Conservation (phyloP, 2,113 vertebrate genomes). For the Dasyornis broadbenti region DNA sequence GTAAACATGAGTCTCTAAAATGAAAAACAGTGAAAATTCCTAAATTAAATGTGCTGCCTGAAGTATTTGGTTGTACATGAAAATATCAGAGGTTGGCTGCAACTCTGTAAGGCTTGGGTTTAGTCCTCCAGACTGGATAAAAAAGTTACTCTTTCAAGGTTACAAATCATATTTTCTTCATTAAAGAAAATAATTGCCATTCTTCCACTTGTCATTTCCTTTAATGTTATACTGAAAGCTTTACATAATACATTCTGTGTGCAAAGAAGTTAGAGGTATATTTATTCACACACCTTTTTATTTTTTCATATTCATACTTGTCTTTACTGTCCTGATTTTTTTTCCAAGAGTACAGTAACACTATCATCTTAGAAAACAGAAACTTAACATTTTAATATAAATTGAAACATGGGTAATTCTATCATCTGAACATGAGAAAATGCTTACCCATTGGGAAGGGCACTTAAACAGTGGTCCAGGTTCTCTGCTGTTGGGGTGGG, state of each 20-base stretch:
- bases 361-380: background rate
- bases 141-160: slow-evolving; percentile 16
- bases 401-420: background rate
- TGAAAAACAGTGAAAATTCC: background rate
- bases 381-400: background rate
- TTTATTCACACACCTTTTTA: background rate
- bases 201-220: slow-evolving; percentile 32
- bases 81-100: background rate
- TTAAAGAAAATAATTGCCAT: slow-evolving; percentile 55
- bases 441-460: background rate
- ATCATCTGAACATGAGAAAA: background rate
- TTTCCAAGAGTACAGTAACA: background rate
- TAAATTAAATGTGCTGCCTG: background rate
- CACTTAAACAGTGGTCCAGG: background rate
- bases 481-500: background rate
- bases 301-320: background rate
- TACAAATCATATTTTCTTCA: slow-evolving; percentile 47
- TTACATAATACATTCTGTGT: background rate
- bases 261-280: background rate
- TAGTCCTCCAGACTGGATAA: slow-evolving; percentile 23
- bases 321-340: background rate
- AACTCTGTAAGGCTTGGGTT: slow-evolving; percentile 8
- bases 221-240: background rate
- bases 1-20: background rate
- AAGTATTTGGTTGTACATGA: background rate